Conservation (phyloP, 2,113 vertebrate species). For the Dipodomys ordii region DNA sequence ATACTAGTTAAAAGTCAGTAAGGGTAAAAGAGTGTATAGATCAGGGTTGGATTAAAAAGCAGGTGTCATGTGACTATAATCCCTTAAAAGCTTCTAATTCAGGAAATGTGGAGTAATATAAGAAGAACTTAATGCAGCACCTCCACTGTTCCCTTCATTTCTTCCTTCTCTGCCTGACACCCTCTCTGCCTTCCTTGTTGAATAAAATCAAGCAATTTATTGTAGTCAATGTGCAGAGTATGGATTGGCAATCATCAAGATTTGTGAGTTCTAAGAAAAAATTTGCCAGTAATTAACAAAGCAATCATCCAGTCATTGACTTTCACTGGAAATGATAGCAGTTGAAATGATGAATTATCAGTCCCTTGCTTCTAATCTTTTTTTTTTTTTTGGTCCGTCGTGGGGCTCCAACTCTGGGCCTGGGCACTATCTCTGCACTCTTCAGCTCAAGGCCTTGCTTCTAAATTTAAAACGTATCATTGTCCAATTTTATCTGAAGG, state of each 20-base stretch:
- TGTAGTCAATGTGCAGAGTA: neutral
- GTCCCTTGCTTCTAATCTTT: neutral
- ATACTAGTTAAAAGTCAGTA: neutral
- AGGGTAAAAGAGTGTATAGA: neutral
- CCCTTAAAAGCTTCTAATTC: neutral
- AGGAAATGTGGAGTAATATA: neutral
- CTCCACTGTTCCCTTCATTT: neutral
- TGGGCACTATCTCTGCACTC: no score
- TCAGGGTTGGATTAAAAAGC: neutral
- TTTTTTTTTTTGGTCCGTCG: neutral
- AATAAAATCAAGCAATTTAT: neutral
- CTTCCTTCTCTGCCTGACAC: neutral
- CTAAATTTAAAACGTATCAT: neutral
- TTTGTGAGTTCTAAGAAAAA: neutral
- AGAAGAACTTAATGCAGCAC: neutral
- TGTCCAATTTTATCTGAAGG: constrained; percentile 43
- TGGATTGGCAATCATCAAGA: neutral
- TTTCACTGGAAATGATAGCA: neutral
- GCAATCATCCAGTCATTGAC: neutral
- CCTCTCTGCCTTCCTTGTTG: neutral
- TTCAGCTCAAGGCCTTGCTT: neutral
- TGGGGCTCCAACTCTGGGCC: no score
- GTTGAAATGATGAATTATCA: constrained; percentile 2
- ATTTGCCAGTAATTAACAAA: constrained; percentile 28
- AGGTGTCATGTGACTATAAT: neutral